A percentile compares a stretch with the other conserved stretches of the same genome.
These are phyloP conservation scores for Alectura lathami DNA, from an alignment of 2,113 vertebrate species.

Conservation along the genomic window DNA sequence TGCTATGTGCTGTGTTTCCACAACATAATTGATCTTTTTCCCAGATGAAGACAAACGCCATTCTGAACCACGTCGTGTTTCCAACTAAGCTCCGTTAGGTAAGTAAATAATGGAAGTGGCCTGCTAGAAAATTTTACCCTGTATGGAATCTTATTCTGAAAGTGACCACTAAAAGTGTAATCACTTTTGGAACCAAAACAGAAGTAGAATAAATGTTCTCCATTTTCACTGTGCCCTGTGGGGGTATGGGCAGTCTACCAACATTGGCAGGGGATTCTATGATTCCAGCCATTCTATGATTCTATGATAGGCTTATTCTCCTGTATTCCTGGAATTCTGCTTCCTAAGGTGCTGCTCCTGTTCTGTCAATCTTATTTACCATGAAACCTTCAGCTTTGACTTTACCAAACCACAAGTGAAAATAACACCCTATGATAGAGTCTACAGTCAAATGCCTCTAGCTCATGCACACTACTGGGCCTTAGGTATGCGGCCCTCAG, in stretches of 20 bases:
- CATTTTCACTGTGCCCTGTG: not conserved
- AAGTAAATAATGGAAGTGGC: not conserved
- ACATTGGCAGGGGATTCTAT: no score
- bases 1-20: constrained; percentile 57
- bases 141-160: not conserved
- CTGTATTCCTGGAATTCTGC: not conserved
- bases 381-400: not conserved
- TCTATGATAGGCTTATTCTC: not conserved
- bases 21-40: constrained; percentile 70
- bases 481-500: not conserved
- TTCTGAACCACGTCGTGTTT: constrained; percentile 1
- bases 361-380: not conserved
- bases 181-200: not conserved
- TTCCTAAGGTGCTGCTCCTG: not conserved
- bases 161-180: not conserved
- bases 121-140: not conserved
- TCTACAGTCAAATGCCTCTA: not conserved
- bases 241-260: not conserved
- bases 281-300: no score
- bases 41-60: constrained; percentile 55
- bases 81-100: not conserved
- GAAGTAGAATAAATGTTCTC: not conserved
- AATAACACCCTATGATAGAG: fast-evolving
- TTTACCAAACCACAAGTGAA: not conserved
- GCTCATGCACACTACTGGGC: not conserved